phyloP scores from a whole-genome alignment of 2,797 vertebrate species.

The Oryzias sinensis region DNA sequence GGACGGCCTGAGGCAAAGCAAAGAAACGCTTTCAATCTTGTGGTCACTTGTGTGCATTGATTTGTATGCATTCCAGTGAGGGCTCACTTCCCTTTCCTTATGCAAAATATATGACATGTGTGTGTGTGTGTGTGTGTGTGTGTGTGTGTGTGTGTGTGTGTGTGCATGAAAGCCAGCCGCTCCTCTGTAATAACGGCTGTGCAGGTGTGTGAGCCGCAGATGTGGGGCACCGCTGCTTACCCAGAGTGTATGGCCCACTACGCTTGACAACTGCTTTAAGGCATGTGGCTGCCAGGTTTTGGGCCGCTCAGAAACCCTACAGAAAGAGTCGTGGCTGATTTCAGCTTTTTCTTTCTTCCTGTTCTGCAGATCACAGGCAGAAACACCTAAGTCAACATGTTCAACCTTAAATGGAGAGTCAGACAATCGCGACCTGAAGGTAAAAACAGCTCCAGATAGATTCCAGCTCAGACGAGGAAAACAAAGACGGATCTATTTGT shows the following conservation, averaged over 20 bases:
- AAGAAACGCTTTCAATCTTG: slow-evolving; percentile 13
- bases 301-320: slow-evolving; percentile 2
- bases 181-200: slow-evolving; percentile 7
- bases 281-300: slow-evolving; percentile 16
- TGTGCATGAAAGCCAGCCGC: not conserved
- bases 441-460: no score
- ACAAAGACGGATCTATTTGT: no score
- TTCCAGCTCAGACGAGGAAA: no score
- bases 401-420: no score
- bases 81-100: slow-evolving; percentile 2
- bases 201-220: not conserved
- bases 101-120: slow-evolving; percentile 6
- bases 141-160: slow-evolving; percentile 4
- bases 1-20: slow-evolving; percentile 7
- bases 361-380: slow-evolving; percentile 6
- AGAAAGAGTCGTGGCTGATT: slow-evolving; percentile 18
- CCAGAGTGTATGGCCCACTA: not conserved
- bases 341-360: slow-evolving; percentile 5
- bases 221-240: slow-evolving; percentile 27
- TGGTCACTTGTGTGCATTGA: not conserved
- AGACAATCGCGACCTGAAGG: no score
- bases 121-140: slow-evolving; percentile 8
- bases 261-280: slow-evolving; percentile 11
- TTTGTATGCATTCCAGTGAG: slow-evolving; percentile 23
- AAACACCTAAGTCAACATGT: no score